phyloP scores from a whole-genome alignment of 2,797 vertebrate species.

The Rhabdophis nuchalis region DNA sequence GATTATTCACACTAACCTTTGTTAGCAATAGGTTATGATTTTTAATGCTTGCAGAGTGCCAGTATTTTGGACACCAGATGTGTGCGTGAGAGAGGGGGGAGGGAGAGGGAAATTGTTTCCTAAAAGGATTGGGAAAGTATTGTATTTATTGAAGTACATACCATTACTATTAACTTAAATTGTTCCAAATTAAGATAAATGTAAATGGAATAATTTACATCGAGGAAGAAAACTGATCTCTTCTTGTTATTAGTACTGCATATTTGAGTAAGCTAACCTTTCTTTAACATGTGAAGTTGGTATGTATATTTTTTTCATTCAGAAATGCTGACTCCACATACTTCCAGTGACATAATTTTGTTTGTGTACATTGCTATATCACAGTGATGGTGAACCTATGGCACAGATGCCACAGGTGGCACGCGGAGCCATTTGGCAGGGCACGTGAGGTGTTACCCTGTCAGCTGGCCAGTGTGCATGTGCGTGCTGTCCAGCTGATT shows the following conservation, averaged over 20 bases:
- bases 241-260: conserved; percentile 53
- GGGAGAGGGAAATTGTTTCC: not conserved
- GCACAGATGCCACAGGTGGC: too few relatives aligned
- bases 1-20: not conserved
- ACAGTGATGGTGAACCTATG: too few relatives aligned
- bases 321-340: conserved; percentile 60
- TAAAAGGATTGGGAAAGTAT: not conserved
- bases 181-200: not conserved
- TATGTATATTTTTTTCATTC: conserved; percentile 54
- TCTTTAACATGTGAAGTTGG: conserved; percentile 55
- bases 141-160: not conserved
- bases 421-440: too few relatives aligned
- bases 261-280: conserved; percentile 62
- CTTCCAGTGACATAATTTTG: conserved; percentile 61
- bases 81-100: not conserved
- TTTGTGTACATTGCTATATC: conserved; percentile 26
- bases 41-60: not conserved
- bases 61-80: not conserved
- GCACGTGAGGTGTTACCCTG: too few relatives aligned
- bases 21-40: not conserved
- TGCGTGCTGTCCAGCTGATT: too few relatives aligned
- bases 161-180: not conserved
- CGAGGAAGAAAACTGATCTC: conserved; percentile 55
- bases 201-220: conserved; percentile 60
- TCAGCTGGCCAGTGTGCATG: too few relatives aligned